These are phyloP conservation scores for Drosophila varians DNA, from an alignment of 1,140 invertebrate genomes.

Conservation along the genomic window DNA sequence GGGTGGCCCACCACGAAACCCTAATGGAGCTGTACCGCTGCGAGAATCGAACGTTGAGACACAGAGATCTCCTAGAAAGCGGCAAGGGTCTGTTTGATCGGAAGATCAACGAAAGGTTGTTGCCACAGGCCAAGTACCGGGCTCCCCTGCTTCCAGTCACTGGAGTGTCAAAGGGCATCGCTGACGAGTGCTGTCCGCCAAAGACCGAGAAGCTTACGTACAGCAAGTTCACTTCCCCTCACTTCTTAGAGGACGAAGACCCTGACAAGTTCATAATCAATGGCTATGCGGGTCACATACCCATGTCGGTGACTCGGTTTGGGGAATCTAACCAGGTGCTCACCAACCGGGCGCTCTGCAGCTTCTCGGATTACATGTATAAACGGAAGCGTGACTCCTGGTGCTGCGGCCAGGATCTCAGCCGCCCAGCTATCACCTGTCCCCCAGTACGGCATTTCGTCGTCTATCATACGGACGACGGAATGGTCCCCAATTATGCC, in stretches of 20 bases:
- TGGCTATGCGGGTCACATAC: slow-evolving; percentile 88
- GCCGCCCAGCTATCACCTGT: slow-evolving; percentile 55
- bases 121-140: slow-evolving; percentile 87
- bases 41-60: slow-evolving; percentile 84
- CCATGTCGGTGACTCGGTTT: slow-evolving; percentile 87
- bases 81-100: slow-evolving; percentile 84
- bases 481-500: slow-evolving; percentile 88
- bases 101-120: slow-evolving; percentile 86
- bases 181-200: slow-evolving; percentile 85
- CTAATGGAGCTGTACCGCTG: slow-evolving; percentile 85
- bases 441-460: slow-evolving; percentile 85
- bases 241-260: slow-evolving; percentile 88
- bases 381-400: slow-evolving; percentile 85
- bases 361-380: slow-evolving; percentile 89
- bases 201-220: slow-evolving; percentile 84
- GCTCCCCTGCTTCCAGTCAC: slow-evolving; percentile 87
- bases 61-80: slow-evolving; percentile 86
- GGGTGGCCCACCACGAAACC: slow-evolving; percentile 88
- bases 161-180: slow-evolving; percentile 87
- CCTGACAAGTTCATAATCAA: slow-evolving; percentile 87
- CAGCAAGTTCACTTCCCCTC: slow-evolving; percentile 86
- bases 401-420: slow-evolving; percentile 86
- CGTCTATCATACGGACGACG: slow-evolving; percentile 88
- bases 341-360: slow-evolving; percentile 87
- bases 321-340: slow-evolving; percentile 86